Evolutionary conservation across 2,888 invertebrate genomes (phyloP), one percentile per base, ranked within the genome.

Genomic region (Phaedon cochleariae): DNA sequence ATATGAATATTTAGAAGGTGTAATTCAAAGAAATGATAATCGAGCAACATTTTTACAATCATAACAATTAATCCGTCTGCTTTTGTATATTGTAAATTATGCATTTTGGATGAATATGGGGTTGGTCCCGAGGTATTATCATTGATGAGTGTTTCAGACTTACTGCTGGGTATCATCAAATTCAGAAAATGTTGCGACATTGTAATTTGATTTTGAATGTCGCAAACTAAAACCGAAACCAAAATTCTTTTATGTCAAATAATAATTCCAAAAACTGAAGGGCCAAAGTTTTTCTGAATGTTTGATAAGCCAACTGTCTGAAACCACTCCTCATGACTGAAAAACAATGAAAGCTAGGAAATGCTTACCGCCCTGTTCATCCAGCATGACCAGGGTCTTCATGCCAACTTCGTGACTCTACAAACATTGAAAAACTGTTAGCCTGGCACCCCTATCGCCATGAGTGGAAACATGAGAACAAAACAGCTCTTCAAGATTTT

Each of bases 331-430:
- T 49, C 58, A 61, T 53, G 37, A 20, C 53, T 64, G 57, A 60
- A 67, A 73, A 73, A 77, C 68, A 73, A 71, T 72, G 73, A 73
- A 71, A 72, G 55, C 71, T 75, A 78, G 75, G 86, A 86, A 87
- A 90, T 90, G 90, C 95, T 96, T 95, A 97, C 97, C 97, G 94
- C 97, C 98, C 94, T 98, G 98, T 90, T 98, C 97, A 91, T 98
- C 98, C 92, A 98, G 92, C 93, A 97, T 97, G 88, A 98, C 97
- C 90, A 98, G 93, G 88, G 97, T 95, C 90, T 95, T 95, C 92
- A 98, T 98, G 88, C 97, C 97, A 87, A 97, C 97, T 90, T 98
- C 97, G 91, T 97, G 97, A 90, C 97, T 96, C 97, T 98, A 94
- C 90, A 94, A 92, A 90, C 86, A 88, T 81, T 76, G 73, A 80